Evolutionary conservation across 30 jellyfish, hydroid and myxozoan species (phyloP).

Genomic region (Aurelia sp.): DNA sequence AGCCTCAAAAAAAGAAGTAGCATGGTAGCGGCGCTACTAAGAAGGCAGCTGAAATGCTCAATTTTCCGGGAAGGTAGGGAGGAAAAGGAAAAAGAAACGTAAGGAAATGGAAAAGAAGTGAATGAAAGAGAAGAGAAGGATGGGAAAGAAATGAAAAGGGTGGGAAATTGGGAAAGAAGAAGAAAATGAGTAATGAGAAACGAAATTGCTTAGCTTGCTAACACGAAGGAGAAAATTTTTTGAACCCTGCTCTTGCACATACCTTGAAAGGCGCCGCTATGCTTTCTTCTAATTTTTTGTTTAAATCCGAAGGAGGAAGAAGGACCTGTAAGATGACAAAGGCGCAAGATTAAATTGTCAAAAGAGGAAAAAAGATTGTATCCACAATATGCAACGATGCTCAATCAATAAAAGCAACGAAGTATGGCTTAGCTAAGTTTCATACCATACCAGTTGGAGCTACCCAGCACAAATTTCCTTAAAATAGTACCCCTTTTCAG

Average conservation of each 20-base stretch:
- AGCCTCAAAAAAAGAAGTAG: too few relatives aligned
- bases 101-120: too few relatives aligned
- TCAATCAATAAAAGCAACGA: background rate
- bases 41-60: too few relatives aligned
- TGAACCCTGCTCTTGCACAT: background rate
- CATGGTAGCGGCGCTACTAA: too few relatives aligned
- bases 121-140: too few relatives aligned
- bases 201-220: background rate
- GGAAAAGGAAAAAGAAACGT: too few relatives aligned
- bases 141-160: background rate
- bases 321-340: conserved; percentile 52
- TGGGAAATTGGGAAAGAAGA: background rate
- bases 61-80: too few relatives aligned
- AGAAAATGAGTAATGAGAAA: background rate
- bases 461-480: too few relatives aligned
- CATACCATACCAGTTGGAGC: too few relatives aligned
- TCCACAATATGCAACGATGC: background rate
- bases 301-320: conserved; percentile 84
- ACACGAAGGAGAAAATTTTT: background rate
- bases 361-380: background rate
- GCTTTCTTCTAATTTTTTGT: conserved; percentile 57
- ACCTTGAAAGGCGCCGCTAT: conserved; percentile 78
- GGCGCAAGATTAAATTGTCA: background rate
- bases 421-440: too few relatives aligned
- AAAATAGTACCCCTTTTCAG: too few relatives aligned